Evolutionary conservation across 2,113 vertebrate genomes (phyloP).

Genomic region (Heliornis fulica): DNA sequence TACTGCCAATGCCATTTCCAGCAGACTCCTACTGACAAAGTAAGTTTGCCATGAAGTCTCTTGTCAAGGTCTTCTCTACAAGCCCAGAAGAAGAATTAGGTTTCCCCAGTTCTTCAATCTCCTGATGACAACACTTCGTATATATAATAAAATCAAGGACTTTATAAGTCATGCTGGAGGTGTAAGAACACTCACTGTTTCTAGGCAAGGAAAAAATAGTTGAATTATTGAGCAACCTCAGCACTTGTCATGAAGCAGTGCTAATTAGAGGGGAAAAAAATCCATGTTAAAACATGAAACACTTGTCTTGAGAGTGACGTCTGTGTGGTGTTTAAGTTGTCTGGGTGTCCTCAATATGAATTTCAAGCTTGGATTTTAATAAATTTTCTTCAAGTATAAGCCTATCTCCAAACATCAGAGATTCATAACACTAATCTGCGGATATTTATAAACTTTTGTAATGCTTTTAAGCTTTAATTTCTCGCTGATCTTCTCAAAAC

Average conservation of each 20-base stretch:
- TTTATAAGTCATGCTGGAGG: background rate
- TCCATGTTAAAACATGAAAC: background rate
- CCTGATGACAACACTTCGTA: background rate
- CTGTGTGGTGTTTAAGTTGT: background rate
- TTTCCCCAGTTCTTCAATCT: background rate
- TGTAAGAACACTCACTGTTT: background rate
- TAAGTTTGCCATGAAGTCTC: background rate
- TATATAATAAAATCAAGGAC: background rate
- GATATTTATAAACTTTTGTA: background rate
- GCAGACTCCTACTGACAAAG: background rate
- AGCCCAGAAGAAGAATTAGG: background rate
- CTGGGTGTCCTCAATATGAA: background rate
- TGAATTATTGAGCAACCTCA: conserved; percentile 2
- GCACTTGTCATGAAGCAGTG: fast-evolving
- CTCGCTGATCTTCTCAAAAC: background rate
- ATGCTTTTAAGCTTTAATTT: background rate
- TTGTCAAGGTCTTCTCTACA: background rate
- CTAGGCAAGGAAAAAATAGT: background rate
- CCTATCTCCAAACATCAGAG: background rate
- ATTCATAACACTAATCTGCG: background rate
- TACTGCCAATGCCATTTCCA: background rate
- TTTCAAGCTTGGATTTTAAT: background rate
- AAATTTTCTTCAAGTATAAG: background rate
- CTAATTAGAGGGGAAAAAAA: background rate
- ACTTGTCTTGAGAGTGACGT: background rate